phyloP scores from a whole-genome alignment of 2,888 invertebrate genomes.

The Argyresthia albistria region DNA sequence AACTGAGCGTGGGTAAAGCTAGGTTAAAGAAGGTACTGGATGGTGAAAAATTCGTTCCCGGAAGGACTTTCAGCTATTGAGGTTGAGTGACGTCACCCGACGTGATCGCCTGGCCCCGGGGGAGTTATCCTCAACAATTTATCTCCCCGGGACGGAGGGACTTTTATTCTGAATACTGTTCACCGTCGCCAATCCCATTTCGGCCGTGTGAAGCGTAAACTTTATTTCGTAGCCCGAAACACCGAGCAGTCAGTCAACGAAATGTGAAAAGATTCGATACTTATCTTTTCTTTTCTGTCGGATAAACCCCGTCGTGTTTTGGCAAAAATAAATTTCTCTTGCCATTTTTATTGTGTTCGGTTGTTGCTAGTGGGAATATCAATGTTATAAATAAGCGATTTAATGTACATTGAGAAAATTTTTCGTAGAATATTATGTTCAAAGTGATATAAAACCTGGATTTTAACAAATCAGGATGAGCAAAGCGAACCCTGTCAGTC shows the following conservation, averaged over 20 bases:
- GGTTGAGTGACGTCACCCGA: neutral
- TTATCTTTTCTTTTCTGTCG: conserved; percentile 12
- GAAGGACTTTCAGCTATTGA: too few species aligned
- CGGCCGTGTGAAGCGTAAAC: conserved; percentile 17
- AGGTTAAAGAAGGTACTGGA: too few species aligned
- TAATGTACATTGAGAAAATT: too few species aligned
- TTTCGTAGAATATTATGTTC: too few species aligned
- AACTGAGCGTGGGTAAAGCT: too few species aligned
- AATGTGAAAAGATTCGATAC: conserved; percentile 23
- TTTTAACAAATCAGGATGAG: too few species aligned
- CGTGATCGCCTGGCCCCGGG: conserved; percentile 6
- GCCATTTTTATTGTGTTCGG: too few species aligned
- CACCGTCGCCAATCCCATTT: conserved; percentile 22
- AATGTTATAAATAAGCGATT: too few species aligned
- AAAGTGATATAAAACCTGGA: too few species aligned
- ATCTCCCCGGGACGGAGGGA: conserved; percentile 25
- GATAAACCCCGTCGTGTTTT: conserved; percentile 13
- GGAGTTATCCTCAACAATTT: conserved; percentile 31
- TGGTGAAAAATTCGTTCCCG: too few species aligned
- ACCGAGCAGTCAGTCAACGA: conserved; percentile 21
- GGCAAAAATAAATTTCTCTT: neutral
- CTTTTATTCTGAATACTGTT: conserved; percentile 19
- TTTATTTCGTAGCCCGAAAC: conserved; percentile 16
- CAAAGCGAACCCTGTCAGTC: too few species aligned
- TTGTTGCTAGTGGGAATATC: too few species aligned